These are phyloP conservation scores for Oxycera nigricornis DNA, from an alignment of 2,888 invertebrate species.

Conservation along the genomic window DNA sequence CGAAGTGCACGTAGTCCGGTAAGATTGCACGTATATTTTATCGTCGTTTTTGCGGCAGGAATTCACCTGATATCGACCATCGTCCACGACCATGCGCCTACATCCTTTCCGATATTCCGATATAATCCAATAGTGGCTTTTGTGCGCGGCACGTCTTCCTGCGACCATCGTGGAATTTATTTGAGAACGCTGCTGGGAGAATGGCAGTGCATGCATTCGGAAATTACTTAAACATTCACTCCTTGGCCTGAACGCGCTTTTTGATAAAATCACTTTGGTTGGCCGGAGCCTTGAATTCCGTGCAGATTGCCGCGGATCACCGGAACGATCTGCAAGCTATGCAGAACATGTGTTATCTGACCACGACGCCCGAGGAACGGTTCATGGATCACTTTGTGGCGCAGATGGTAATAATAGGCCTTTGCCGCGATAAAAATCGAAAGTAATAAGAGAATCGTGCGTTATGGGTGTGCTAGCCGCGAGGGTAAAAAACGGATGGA, in stretches of 20 bases:
- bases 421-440: constrained; percentile 38
- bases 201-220: not conserved
- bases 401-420: constrained; percentile 22
- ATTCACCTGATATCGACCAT: constrained; percentile 24
- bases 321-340: constrained; percentile 31
- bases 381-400: constrained; percentile 7
- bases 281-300: constrained; percentile 20
- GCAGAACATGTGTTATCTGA: constrained; percentile 40
- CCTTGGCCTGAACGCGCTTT: not conserved
- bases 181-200: not conserved
- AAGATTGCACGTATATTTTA: constrained; percentile 18
- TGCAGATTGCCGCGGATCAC: constrained; percentile 27
- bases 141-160: constrained; percentile 4
- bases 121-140: no score
- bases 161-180: constrained; percentile 12
- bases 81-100: not conserved
- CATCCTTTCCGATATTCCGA: constrained; percentile 30
- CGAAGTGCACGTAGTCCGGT: constrained; percentile 19
- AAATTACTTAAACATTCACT: constrained; percentile 29
- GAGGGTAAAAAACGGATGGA: no score
- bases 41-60: constrained; percentile 24
- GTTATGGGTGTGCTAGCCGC: constrained; percentile 43
- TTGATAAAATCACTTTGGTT: constrained; percentile 26
- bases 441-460: constrained; percentile 46
- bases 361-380: not conserved